Conservation (phyloP, 1,140 invertebrate species). For the Apis dorsata region DNA sequence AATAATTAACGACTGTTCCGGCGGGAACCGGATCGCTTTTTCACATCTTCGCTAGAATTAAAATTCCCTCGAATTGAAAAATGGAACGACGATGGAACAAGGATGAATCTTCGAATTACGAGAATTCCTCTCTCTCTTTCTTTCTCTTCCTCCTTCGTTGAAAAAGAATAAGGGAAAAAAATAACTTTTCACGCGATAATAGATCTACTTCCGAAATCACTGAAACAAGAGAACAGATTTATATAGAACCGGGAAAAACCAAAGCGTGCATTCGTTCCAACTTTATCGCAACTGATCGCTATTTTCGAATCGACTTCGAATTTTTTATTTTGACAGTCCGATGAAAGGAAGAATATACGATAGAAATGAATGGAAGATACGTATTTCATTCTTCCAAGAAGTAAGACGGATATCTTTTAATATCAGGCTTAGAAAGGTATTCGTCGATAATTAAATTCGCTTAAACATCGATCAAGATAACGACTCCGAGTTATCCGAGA, state of each 20-base stretch:
- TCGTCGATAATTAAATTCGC: background rate
- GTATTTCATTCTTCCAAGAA: too few relatives aligned
- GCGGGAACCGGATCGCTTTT: background rate
- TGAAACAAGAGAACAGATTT: background rate
- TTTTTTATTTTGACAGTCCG: slow-evolving; percentile 9
- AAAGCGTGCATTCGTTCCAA: background rate
- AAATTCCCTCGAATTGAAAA: background rate
- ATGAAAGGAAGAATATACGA: background rate
- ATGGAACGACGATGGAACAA: background rate
- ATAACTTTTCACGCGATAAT: slow-evolving; percentile 6
- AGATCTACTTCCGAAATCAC: background rate
- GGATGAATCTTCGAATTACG: slow-evolving; percentile 27
- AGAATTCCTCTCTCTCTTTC: background rate
- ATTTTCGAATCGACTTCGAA: slow-evolving; percentile 16
- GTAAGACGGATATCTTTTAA: background rate
- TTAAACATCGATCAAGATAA: background rate
- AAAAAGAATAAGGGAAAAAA: background rate
- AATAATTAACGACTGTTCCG: slow-evolving; percentile 14
- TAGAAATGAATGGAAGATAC: too few relatives aligned
- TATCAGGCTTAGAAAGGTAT: background rate
- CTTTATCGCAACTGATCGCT: slow-evolving; percentile 9
- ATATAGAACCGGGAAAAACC: background rate
- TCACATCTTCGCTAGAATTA: background rate
- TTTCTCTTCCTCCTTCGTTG: too few relatives aligned
- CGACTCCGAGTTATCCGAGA: background rate